Percentiles rank a stretch among this genome's conserved stretches.
Conservation (phyloP, 2,888 invertebrate genomes). For the Eulithis prunata region DNA sequence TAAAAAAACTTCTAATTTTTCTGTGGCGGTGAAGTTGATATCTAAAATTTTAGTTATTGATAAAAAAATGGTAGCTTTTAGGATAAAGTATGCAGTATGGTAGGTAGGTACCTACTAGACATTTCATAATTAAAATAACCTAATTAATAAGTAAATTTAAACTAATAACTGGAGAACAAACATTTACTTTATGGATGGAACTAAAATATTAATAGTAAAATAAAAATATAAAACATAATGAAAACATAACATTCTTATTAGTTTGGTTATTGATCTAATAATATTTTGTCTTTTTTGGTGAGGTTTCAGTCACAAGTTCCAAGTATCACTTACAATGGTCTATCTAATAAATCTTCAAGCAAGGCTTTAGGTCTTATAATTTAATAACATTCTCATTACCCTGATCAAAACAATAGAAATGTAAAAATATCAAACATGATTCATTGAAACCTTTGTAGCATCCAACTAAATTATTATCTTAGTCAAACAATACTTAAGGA, state of each 20-base stretch:
- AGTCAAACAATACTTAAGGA: neutral
- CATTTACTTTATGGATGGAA: constrained; percentile 13
- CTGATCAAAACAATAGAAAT: constrained; percentile 34
- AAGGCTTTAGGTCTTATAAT: constrained; percentile 35
- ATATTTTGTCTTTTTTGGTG: constrained; percentile 39
- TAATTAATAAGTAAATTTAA: constrained; percentile 23
- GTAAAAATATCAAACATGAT: constrained; percentile 19
- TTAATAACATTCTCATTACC: constrained; percentile 33
- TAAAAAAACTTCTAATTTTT: too few relatives aligned
- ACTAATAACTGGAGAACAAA: constrained; percentile 25
- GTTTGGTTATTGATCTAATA: constrained; percentile 28
- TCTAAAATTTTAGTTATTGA: too few relatives aligned
- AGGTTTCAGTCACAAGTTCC: constrained; percentile 35
- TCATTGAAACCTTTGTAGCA: neutral
- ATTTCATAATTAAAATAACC: constrained; percentile 17
- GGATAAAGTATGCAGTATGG: neutral
- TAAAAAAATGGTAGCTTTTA: neutral
- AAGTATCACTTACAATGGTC: constrained; percentile 41
- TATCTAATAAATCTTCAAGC: constrained; percentile 41
- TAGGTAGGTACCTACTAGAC: too few relatives aligned
- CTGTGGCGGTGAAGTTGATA: too few relatives aligned
- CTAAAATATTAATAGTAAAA: constrained; percentile 17
- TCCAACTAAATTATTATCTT: neutral
- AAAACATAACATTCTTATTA: constrained; percentile 29
- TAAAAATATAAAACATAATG: constrained; percentile 31